A percentile compares a stretch with the other conserved stretches of the same genome.
Evolutionary conservation across 1,140 invertebrate species (phyloP).

Genomic region (Brachionus rubens): DNA sequence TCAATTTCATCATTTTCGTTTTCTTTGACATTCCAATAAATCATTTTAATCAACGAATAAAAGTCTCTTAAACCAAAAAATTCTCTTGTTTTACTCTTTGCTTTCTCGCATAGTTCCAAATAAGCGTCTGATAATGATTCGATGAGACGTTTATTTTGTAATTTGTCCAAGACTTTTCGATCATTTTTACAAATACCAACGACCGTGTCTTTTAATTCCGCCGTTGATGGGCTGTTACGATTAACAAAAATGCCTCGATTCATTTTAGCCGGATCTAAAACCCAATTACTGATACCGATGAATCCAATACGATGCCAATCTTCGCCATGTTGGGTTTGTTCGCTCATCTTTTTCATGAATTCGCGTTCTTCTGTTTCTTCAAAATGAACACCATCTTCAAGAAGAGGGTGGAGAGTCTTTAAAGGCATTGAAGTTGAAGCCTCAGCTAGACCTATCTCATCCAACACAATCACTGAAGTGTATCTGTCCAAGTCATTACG

Average conservation of each 20-base stretch:
- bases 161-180: constrained; percentile 45
- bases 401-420: constrained; percentile 52
- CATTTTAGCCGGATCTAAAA: constrained; percentile 56
- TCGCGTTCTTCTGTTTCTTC: constrained; percentile 18
- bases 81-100: constrained; percentile 50
- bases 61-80: constrained; percentile 59
- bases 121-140: constrained; percentile 51
- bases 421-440: constrained; percentile 53
- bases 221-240: constrained; percentile 50
- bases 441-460: constrained; percentile 57
- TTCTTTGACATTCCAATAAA: constrained; percentile 50
- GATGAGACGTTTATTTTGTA: constrained; percentile 45
- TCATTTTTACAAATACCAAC: constrained; percentile 52
- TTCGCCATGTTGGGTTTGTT: constrained; percentile 40
- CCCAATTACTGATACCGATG: constrained; percentile 58
- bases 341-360: not conserved
- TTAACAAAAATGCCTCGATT: constrained; percentile 55
- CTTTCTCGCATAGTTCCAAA: constrained; percentile 50
- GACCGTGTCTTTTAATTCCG: constrained; percentile 52
- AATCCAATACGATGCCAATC: constrained; percentile 51
- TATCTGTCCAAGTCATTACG: constrained; percentile 50
- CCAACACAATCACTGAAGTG: constrained; percentile 55
- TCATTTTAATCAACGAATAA: constrained; percentile 57
- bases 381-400: constrained; percentile 48
- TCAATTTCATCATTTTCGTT: constrained; percentile 47